Base-by-base conservation (phyloP, 1,140 invertebrate species). In the Spodoptera litura region DNA sequence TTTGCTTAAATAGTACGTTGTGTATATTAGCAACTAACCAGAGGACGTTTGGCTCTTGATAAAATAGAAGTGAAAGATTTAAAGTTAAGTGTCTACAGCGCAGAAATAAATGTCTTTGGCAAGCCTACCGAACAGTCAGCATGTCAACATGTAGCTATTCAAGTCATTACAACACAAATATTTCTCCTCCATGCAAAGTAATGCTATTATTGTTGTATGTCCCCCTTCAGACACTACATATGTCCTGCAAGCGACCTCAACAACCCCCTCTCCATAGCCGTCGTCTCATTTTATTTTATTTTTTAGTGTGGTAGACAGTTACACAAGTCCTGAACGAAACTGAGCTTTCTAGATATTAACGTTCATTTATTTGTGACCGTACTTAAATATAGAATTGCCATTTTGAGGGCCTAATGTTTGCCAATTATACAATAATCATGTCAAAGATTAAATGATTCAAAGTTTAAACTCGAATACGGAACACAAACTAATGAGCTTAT, bases 301-400 rank as follows among this genome's bases (percentile, higher is more conserved):
- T 79, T 76, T 44, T 93, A 91, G 87, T 87, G 85, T 89, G 86
- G 90, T 94, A 93, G 93, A 93, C 91, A 92, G 90, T 88, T 85
- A 91, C 92, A 92, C 89, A 92, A 84, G 86, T 89, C 91, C 91
- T 92, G 91, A 90, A 88, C 87, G 91, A 91, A 88, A 92, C 91
- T 93, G 92, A 92, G 86, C 86, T 85, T 85, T 83, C 81, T 85
- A 87, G 83, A 78, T 80, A 44, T 44, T 83, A 87, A 87, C 83
- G 88, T 89, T 92, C 87, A 90, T 89, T 89, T 86, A 51, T 88
- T 92, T 92, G 89, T 90, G 91, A 82, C 73, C 12, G 55, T 77
- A 59, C 44, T 61, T 58, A 71, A 38, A 70, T 15, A 31, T 35
- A 71, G 12, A 3, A 51, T 53, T 35, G 5, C 38, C 5, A 44